phyloP scores from a whole-genome alignment of 2,888 invertebrate species.

The Drosophila mercatorum region DNA sequence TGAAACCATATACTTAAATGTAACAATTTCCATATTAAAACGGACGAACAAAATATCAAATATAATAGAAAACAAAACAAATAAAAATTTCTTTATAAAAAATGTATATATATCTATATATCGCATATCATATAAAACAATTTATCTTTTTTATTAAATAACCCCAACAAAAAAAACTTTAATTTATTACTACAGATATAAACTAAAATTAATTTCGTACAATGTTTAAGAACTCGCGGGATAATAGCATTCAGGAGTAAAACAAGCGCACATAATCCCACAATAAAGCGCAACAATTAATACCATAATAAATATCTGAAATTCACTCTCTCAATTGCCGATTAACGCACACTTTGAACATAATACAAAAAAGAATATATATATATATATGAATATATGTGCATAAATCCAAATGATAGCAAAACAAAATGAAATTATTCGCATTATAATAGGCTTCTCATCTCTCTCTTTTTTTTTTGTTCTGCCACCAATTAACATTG shows the following conservation, averaged over 20 bases:
- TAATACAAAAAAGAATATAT: background rate
- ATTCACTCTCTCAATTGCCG: constrained; percentile 3
- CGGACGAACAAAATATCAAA: background rate
- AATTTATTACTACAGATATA: background rate
- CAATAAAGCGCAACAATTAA: constrained; percentile 6
- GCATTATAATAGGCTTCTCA: constrained; percentile 3
- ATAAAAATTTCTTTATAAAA: too few species aligned
- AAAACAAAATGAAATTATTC: constrained; percentile 9
- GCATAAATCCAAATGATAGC: background rate
- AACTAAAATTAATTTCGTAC: background rate
- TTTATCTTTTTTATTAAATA: background rate
- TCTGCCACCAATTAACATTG: constrained; percentile 35
- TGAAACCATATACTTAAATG: too few species aligned
- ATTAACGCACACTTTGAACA: background rate
- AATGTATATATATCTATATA: background rate
- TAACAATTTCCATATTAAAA: too few species aligned
- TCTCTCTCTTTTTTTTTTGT: background rate
- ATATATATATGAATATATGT: background rate
- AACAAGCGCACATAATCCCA: background rate
- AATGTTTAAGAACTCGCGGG: background rate
- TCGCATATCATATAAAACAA: background rate
- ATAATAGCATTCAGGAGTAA: background rate
- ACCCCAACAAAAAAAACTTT: background rate
- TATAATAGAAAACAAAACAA: background rate
- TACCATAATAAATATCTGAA: constrained; percentile 1